phyloP scores from a whole-genome alignment of 2,113 vertebrate genomes.

The Sakesphorus luctuosus region DNA sequence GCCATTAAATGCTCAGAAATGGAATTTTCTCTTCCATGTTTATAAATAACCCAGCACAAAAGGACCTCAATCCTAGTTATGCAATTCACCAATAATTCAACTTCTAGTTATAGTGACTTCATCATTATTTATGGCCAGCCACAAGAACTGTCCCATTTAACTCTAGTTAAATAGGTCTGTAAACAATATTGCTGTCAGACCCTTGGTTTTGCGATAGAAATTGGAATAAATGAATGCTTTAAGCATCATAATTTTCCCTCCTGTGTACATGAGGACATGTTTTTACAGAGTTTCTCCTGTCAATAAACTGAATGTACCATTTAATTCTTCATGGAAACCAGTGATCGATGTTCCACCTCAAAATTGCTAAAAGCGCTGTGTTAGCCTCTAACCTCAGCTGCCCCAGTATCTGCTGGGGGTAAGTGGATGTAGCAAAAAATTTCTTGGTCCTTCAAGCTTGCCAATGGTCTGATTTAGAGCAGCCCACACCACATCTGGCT shows the following conservation, averaged over 20 bases:
- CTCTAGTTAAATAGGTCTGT: neutral
- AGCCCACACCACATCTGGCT: conserved; percentile 12
- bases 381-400: conserved; percentile 55
- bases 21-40: neutral
- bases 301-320: neutral
- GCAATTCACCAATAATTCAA: neutral
- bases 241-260: neutral
- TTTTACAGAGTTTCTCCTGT: neutral
- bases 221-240: neutral
- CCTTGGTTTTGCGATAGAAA: neutral
- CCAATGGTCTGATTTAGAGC: conserved; percentile 32
- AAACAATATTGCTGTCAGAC: neutral
- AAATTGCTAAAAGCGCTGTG: neutral
- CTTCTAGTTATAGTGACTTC: neutral
- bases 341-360: conserved; percentile 4
- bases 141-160: neutral
- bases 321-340: neutral
- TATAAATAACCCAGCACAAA: neutral
- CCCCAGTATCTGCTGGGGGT: conserved; percentile 51
- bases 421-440: conserved; percentile 53
- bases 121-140: neutral
- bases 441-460: neutral
- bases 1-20: neutral
- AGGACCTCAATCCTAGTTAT: neutral
- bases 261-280: neutral